Evolutionary conservation across 92 coral and sea anemone genomes (phyloP).

Genomic region (Paramuricea clavata): DNA sequence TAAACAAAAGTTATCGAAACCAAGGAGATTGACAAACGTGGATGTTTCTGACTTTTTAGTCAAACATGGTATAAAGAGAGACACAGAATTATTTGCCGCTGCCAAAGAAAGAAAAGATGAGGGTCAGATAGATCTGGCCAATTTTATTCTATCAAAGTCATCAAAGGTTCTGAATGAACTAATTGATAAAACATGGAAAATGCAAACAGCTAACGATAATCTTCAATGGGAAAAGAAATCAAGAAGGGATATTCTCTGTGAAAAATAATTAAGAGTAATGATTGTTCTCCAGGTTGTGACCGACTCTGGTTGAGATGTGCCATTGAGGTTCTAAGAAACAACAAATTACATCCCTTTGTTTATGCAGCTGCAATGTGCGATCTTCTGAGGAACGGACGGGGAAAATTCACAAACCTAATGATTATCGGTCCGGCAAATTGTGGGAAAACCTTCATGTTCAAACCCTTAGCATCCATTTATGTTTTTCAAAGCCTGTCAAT

Average conservation of each 20-base stretch:
- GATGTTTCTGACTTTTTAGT: constrained; percentile 5
- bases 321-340: background rate
- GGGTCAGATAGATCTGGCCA: background rate
- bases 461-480: background rate
- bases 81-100: background rate
- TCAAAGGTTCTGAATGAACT: background rate
- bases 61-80: background rate
- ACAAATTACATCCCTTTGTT: background rate
- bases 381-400: background rate
- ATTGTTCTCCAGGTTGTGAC: background rate
- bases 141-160: background rate
- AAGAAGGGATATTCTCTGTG: background rate
- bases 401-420: constrained; percentile 1
- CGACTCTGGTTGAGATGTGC: background rate
- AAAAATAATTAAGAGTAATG: background rate
- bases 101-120: constrained; percentile 18
- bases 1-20: background rate
- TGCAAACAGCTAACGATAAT: background rate
- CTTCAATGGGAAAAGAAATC: background rate
- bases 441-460: too few relatives aligned
- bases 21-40: background rate
- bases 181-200: constrained; percentile 15
- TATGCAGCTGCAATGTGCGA: background rate
- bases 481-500: too few relatives aligned
- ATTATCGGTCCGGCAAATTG: constrained; percentile 3